phyloP scores from a whole-genome alignment of 2,797 vertebrate species.

The Typhlichthys eigenmanni region DNA sequence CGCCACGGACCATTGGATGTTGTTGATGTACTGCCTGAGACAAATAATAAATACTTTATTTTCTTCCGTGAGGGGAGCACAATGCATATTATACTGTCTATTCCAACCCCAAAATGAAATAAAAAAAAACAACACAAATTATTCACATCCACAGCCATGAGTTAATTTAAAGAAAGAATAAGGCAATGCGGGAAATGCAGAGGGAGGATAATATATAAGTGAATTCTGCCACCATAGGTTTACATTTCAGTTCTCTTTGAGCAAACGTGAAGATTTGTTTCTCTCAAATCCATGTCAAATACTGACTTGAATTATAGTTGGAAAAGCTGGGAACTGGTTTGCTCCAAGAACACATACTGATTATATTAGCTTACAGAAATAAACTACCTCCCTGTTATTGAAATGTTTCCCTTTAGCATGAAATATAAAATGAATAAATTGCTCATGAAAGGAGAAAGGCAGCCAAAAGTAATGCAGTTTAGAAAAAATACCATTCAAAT shows the following conservation, averaged over 20 bases:
- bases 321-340: constrained; percentile 40
- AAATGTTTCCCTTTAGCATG: constrained; percentile 48
- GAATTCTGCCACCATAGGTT: constrained; percentile 19
- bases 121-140: constrained; percentile 17
- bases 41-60: constrained; percentile 56
- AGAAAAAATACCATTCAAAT: constrained; percentile 49
- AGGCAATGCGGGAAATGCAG: constrained; percentile 22
- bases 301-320: constrained; percentile 8
- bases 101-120: constrained; percentile 24
- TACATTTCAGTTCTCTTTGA: too few species aligned
- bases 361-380: constrained; percentile 35
- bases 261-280: too few species aligned
- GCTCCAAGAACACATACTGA: constrained; percentile 29
- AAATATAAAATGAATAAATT: constrained; percentile 12
- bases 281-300: background rate
- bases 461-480: constrained; percentile 35
- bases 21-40: constrained; percentile 36
- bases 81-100: constrained; percentile 36
- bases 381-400: constrained; percentile 59
- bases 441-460: constrained; percentile 1
- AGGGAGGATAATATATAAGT: constrained; percentile 25
- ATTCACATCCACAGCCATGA: constrained; percentile 26
- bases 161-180: constrained; percentile 19
- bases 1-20: constrained; percentile 67
- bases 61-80: constrained; percentile 28